Percentiles rank a stretch among this genome's conserved stretches.
Evolutionary conservation across 2,113 vertebrate genomes (phyloP).

Genomic region (Atractosteus spatula): DNA sequence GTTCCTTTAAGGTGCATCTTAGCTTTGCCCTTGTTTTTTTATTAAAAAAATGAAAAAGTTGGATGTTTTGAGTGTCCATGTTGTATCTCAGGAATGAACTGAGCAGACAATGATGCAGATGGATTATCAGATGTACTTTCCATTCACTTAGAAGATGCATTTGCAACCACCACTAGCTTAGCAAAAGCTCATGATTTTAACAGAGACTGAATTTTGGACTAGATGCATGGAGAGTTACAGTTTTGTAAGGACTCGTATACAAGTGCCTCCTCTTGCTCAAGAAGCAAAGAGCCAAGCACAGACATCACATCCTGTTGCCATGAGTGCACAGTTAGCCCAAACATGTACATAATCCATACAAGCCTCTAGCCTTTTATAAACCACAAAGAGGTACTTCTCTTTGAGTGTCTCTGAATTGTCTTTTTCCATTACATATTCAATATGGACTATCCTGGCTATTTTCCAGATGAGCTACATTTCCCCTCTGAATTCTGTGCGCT

Average conservation of each 20-base stretch:
- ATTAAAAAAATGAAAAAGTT: background rate
- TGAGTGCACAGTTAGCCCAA: background rate
- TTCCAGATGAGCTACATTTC: background rate
- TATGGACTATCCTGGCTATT: background rate
- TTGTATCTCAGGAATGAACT: background rate
- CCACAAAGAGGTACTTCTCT: background rate
- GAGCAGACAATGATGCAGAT: background rate
- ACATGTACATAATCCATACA: background rate
- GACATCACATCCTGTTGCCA: background rate
- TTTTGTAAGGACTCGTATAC: background rate
- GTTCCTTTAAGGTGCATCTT: conserved; percentile 6
- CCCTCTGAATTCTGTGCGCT: background rate
- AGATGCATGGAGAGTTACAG: background rate
- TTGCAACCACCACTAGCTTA: background rate
- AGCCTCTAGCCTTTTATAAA: background rate
- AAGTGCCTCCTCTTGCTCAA: background rate
- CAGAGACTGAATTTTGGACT: background rate
- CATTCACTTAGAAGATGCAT: background rate
- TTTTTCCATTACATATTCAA: conserved; percentile 1
- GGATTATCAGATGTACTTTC: background rate
- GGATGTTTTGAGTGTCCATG: background rate
- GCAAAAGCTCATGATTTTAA: background rate
- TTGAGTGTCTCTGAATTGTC: background rate
- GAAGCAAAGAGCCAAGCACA: background rate
- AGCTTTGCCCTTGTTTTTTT: conserved; percentile 2